These are phyloP conservation scores for Oenanthe oenanthe DNA, from an alignment of 2,113 vertebrate genomes.

Conservation along the genomic window DNA sequence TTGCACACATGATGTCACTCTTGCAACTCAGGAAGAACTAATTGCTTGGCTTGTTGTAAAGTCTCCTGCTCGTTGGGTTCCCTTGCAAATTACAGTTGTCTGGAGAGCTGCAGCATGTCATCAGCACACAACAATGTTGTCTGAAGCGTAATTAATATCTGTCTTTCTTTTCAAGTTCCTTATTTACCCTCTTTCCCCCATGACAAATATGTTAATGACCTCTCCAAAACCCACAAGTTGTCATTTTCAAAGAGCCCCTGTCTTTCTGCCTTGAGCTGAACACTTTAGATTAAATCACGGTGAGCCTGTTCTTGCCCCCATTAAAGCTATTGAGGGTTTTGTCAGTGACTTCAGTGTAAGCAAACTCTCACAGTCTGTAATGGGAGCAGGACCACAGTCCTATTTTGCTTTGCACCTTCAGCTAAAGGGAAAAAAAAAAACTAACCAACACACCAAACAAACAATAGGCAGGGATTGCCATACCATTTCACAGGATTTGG, in stretches of 20 bases:
- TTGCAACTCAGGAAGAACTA: constrained; percentile 69
- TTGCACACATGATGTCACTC: constrained; percentile 73
- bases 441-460: background rate
- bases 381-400: constrained; percentile 19
- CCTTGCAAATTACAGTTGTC: constrained; percentile 53
- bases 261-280: constrained; percentile 54
- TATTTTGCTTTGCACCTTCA: constrained; percentile 47
- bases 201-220: constrained; percentile 64
- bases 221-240: constrained; percentile 54
- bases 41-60: constrained; percentile 55
- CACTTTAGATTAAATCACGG: constrained; percentile 10
- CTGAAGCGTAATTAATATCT: constrained; percentile 66
- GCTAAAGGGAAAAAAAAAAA: background rate
- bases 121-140: constrained; percentile 62
- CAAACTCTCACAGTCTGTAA: constrained; percentile 30
- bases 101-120: constrained; percentile 42
- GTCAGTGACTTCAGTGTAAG: constrained; percentile 42
- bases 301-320: constrained; percentile 41
- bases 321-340: constrained; percentile 45
- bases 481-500: background rate
- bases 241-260: constrained; percentile 59
- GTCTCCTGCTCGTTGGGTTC: constrained; percentile 43
- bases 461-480: background rate
- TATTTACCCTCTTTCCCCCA: constrained; percentile 54
- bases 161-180: constrained; percentile 67